phyloP scores from a whole-genome alignment of 1,140 invertebrate species.

The Pseudobourletiella spinata region DNA sequence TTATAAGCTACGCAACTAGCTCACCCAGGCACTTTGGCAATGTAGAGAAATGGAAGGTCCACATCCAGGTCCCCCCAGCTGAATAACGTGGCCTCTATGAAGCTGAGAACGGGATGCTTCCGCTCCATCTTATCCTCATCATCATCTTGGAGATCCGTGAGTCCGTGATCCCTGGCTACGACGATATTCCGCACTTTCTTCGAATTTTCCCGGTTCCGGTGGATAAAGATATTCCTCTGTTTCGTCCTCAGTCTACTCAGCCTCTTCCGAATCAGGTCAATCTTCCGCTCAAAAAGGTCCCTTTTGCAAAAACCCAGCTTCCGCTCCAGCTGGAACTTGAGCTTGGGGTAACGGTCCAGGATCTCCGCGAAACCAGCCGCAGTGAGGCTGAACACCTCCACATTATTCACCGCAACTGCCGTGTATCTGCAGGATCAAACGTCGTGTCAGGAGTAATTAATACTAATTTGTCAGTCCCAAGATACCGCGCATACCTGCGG shows the following conservation, averaged over 20 bases:
- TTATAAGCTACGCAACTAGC: too few species aligned
- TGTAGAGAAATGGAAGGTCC: constrained; percentile 26
- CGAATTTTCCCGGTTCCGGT: neutral
- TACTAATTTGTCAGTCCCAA: neutral
- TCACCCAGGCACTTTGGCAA: constrained; percentile 1
- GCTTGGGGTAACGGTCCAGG: constrained; percentile 20
- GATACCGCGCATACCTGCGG: neutral
- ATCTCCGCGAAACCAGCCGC: constrained; percentile 13
- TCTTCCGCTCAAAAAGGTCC: constrained; percentile 21
- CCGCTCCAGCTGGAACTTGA: constrained; percentile 6
- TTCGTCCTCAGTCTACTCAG: neutral
- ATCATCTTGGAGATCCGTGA: neutral
- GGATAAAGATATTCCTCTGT: too few species aligned
- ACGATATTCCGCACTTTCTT: neutral
- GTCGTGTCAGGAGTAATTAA: too few species aligned
- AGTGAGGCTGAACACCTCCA: constrained; percentile 19
- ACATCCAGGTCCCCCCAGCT: constrained; percentile 14
- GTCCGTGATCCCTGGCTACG: neutral
- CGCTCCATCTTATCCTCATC: neutral
- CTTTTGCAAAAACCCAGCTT: neutral
- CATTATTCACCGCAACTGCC: constrained; percentile 17
- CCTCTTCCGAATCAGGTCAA: neutral
- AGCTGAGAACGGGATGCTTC: too few species aligned
- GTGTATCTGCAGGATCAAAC: constrained; percentile 6
- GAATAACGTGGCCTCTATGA: too few species aligned